A percentile compares a stretch with the other conserved stretches of the same genome.
Evolutionary conservation across 2,797 vertebrate genomes (phyloP).

Genomic region (Mormyrops boulengeri): DNA sequence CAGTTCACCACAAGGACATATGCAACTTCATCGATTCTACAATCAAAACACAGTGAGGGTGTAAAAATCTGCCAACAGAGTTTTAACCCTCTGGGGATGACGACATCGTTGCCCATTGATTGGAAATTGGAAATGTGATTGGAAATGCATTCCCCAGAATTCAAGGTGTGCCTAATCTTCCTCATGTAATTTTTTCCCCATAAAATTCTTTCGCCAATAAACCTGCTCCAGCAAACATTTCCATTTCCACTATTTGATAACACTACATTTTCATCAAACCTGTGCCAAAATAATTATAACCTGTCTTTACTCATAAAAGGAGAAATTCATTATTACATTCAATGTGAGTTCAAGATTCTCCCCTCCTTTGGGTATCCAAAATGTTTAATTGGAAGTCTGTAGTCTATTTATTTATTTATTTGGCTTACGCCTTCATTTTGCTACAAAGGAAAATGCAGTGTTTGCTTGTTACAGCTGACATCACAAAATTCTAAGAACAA

Average conservation of each 20-base stretch:
- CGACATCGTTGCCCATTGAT: no score
- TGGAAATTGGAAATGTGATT: background rate
- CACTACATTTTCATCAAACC: background rate
- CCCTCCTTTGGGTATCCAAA: background rate
- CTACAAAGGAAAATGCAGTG: background rate
- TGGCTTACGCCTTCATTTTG: background rate
- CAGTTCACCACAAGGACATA: background rate
- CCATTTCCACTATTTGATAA: background rate
- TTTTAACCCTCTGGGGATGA: no score
- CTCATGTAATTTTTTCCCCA: background rate
- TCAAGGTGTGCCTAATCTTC: background rate
- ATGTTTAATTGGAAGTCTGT: background rate
- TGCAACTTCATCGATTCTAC: background rate
- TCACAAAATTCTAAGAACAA: background rate
- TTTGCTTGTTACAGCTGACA: background rate
- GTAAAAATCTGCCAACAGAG: background rate
- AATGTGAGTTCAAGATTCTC: background rate
- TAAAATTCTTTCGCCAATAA: background rate
- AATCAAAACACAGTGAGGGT: background rate
- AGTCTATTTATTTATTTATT: background rate
- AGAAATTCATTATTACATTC: background rate
- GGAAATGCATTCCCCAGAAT: background rate
- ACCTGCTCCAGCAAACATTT: background rate
- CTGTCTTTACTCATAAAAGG: background rate
- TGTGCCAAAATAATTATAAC: background rate